Evolutionary conservation across 2,888 invertebrate species (phyloP).

Genomic region (Cephus runcator): DNA sequence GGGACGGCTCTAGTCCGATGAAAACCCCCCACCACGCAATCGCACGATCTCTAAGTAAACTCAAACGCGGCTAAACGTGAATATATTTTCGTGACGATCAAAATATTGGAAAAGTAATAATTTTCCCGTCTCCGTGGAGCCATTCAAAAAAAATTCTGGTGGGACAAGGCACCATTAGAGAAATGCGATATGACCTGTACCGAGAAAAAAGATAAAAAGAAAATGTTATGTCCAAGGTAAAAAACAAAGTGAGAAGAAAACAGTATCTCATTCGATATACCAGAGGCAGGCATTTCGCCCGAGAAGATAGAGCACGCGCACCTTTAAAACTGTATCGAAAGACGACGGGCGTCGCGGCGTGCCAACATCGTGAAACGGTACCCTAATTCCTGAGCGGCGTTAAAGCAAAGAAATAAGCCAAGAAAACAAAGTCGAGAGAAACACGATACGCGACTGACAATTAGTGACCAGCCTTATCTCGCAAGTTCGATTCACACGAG

Average conservation of each 20-base stretch:
- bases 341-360: background rate
- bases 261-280: background rate
- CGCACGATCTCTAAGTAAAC: background rate
- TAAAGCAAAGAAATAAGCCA: background rate
- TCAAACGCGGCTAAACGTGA: background rate
- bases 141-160: background rate
- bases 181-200: no score
- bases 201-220: no score
- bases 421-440: background rate
- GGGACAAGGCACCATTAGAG: no score
- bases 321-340: background rate
- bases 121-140: background rate
- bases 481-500: background rate
- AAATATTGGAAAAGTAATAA: background rate
- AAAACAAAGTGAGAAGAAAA: background rate
- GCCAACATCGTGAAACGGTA: background rate
- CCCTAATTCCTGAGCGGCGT: background rate
- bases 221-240: background rate
- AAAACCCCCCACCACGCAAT: background rate
- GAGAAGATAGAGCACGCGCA: background rate
- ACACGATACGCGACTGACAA: background rate
- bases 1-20: background rate
- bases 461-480: background rate
- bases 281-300: background rate
- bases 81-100: background rate